Base-by-base conservation (phyloP, 2,888 invertebrate species). In the Ypsolopha scabrella region DNA sequence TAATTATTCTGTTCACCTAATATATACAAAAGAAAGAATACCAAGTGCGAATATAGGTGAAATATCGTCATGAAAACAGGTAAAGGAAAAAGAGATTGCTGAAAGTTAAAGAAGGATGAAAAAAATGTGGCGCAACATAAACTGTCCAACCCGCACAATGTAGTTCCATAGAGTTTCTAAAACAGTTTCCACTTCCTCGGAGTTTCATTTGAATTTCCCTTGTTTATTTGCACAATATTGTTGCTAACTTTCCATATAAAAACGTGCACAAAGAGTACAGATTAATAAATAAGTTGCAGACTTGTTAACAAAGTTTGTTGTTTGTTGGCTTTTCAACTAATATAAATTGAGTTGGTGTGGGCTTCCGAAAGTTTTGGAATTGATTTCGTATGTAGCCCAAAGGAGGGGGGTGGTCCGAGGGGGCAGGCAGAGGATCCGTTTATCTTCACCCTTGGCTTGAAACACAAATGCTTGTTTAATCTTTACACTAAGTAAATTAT, bases 211-310 rank as follows among this genome's bases (percentile, higher is more conserved):
- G 47, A 37, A 47, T 47, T 24, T 34, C 35, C 8, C 45, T n/a
- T 34, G n/a, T 34, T 45, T 45, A 45, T 45, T 45, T 46, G 24
- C 24, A 24, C 24, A 24, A 24, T 24, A 34, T 51, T 24, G 46
- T 35, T 3, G 36, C 24, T 24, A 46, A 35, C 9, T 35, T 46
- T 36, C 34, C 34, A 33, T 10, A 46, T 46, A 46, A 34, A 46
- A 34, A 46, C 35, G 24, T 43, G 43, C 24, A 8, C 43, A 8
- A 43, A 13, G 43, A 6, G 8, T 43, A 24, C 14, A 58, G 56
- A 61, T 63, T 60, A 58, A 66, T 67, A 64, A 70, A 68, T 67
- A 67, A 70, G 65, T 72, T 67, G 63, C 57, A 57, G 56, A 58
- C 57, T 53, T 57, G 53, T 57, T 58, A 60, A 66, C 64, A 63